Evolutionary conservation across 1,140 invertebrate genomes (phyloP).

Genomic region (Trissolcus basalis): DNA sequence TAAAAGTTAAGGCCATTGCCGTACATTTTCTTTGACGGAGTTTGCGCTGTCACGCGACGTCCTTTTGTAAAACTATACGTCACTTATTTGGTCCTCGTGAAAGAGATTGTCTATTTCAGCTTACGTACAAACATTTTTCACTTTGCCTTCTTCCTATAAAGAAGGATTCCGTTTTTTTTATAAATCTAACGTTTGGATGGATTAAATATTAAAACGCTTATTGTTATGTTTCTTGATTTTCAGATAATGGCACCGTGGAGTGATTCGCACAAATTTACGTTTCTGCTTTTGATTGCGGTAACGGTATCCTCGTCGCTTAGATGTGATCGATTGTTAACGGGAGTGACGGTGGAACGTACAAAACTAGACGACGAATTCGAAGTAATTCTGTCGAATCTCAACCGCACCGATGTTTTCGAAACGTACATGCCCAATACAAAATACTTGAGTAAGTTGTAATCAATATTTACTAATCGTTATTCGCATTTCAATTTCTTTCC

Average conservation of each 20-base stretch:
- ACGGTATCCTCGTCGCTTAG: constrained; percentile 50
- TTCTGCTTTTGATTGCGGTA: constrained; percentile 44
- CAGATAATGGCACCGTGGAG: constrained; percentile 51
- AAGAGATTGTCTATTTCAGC: too few relatives aligned
- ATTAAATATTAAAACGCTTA: too few relatives aligned
- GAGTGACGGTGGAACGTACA: constrained; percentile 52
- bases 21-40: constrained; percentile 29
- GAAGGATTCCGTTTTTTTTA: too few relatives aligned
- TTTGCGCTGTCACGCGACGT: not conserved
- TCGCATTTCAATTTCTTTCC: too few relatives aligned
- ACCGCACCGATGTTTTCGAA: constrained; percentile 68
- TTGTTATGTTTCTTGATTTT: constrained; percentile 19
- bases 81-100: not conserved
- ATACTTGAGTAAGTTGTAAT: constrained; percentile 64
- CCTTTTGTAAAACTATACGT: not conserved
- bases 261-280: constrained; percentile 54
- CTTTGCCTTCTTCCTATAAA: too few relatives aligned
- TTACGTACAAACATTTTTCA: too few relatives aligned
- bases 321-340: constrained; percentile 53
- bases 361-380: constrained; percentile 55
- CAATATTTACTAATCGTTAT: not conserved
- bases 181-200: too few relatives aligned
- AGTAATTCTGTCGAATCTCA: constrained; percentile 59
- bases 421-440: constrained; percentile 70
- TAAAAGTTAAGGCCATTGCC: constrained; percentile 11